Conservation (phyloP, 2,113 vertebrate genomes). For the Hoplias malabaricus region DNA sequence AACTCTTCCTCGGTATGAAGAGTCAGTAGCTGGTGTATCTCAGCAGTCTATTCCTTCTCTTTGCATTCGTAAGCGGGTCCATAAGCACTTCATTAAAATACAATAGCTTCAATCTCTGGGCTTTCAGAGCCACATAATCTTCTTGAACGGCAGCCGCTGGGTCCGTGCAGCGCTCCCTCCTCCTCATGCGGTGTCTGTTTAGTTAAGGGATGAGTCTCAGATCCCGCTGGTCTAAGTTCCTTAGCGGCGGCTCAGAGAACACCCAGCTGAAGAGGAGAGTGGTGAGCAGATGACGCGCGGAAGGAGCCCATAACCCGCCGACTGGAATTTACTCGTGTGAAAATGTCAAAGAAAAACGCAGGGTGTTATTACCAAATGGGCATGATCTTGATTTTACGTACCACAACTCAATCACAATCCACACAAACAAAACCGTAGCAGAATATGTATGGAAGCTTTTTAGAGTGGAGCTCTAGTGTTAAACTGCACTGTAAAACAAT, state of each 20-base stretch:
- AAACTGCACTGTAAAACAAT: too few relatives aligned
- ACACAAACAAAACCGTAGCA: too few relatives aligned
- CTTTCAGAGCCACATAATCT: slow-evolving; percentile 65
- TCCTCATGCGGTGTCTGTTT: slow-evolving; percentile 45
- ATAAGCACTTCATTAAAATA: slow-evolving; percentile 75
- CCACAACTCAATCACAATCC: not conserved
- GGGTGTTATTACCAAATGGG: not conserved
- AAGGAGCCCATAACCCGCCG: slow-evolving; percentile 28
- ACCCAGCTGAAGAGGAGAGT: slow-evolving; percentile 11
- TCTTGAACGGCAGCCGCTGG: slow-evolving; percentile 55
- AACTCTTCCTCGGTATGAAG: slow-evolving; percentile 61
- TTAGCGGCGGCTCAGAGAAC: not conserved
- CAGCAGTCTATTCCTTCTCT: slow-evolving; percentile 55
- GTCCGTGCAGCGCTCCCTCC: slow-evolving; percentile 50
- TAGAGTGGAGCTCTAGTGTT: too few relatives aligned
- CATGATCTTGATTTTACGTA: not conserved
- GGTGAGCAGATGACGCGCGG: slow-evolving; percentile 12
- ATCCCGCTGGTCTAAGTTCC: not conserved
- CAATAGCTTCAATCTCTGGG: slow-evolving; percentile 68
- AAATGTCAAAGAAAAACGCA: slow-evolving; percentile 17
- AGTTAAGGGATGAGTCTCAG: slow-evolving; percentile 37
- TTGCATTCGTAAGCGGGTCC: slow-evolving; percentile 64
- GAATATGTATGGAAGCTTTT: too few relatives aligned
- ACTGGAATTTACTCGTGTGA: slow-evolving; percentile 29
- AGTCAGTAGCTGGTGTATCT: slow-evolving; percentile 33